Percentiles rank a stretch among this genome's conserved stretches.
Evolutionary conservation across 2,113 vertebrate genomes (phyloP).

Genomic region (Chrysemys picta): DNA sequence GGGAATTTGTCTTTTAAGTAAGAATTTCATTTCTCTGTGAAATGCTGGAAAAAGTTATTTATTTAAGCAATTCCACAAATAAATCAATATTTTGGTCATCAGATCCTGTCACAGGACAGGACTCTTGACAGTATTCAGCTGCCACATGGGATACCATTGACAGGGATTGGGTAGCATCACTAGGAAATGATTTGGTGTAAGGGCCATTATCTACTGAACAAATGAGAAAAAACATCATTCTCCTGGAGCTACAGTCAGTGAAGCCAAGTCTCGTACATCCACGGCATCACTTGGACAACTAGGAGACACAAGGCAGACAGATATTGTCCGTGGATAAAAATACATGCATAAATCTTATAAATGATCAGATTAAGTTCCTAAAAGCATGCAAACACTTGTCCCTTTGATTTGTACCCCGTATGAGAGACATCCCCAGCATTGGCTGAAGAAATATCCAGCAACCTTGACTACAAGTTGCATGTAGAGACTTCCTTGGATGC

Average conservation of each 20-base stretch:
- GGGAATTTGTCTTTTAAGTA: background rate
- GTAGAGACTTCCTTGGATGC: too few species aligned
- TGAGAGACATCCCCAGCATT: too few species aligned
- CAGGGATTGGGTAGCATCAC: background rate
- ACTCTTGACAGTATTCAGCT: background rate
- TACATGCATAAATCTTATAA: too few species aligned
- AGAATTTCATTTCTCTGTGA: background rate
- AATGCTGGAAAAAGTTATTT: background rate
- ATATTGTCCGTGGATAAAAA: background rate
- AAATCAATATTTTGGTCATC: background rate
- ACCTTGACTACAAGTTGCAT: too few species aligned
- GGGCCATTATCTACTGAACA: background rate
- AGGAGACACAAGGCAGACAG: background rate
- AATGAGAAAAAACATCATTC: background rate
- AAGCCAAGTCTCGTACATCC: background rate
- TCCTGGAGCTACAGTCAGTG: background rate
- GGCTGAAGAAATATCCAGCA: too few species aligned
- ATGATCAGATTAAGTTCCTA: too few species aligned
- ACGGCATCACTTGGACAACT: background rate
- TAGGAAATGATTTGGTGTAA: background rate
- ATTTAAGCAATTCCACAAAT: background rate
- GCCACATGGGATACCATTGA: background rate
- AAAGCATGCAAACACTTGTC: too few species aligned
- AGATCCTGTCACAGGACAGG: background rate
- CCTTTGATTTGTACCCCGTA: too few species aligned